Conservation (phyloP, 2,888 invertebrate genomes). For the Drosophila rellima region DNA sequence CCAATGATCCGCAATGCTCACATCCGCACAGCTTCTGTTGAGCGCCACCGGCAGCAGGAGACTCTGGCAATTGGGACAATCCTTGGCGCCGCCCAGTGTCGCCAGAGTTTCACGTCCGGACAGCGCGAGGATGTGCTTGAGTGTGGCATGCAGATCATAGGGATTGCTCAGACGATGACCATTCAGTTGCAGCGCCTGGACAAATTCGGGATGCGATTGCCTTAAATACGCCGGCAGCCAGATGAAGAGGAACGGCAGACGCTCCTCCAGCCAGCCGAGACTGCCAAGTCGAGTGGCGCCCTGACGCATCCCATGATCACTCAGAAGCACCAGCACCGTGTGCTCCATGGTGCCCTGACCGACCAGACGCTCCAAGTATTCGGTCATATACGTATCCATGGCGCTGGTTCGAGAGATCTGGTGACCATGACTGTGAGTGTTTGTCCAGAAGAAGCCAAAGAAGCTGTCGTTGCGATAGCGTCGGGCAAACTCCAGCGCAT, state of each 20-base stretch:
- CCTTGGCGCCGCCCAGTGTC: constrained; percentile 60
- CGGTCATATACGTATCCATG: constrained; percentile 88
- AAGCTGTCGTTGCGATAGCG: constrained; percentile 88
- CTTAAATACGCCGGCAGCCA: constrained; percentile 89
- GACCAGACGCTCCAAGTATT: constrained; percentile 87
- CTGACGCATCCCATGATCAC: constrained; percentile 91
- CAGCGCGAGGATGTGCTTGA: constrained; percentile 88
- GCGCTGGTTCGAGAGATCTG: constrained; percentile 85
- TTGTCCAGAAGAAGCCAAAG: constrained; percentile 92
- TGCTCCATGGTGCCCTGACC: constrained; percentile 87
- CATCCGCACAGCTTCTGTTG: constrained; percentile 55
- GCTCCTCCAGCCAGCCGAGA: constrained; percentile 91
- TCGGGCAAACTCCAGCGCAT: constrained; percentile 88
- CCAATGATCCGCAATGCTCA: constrained; percentile 56
- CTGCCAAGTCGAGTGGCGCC: constrained; percentile 88
- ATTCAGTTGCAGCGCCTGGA: constrained; percentile 87
- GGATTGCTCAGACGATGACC: constrained; percentile 89
- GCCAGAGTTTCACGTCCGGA: neutral
- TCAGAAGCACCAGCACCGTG: constrained; percentile 89
- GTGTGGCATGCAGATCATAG: constrained; percentile 90
- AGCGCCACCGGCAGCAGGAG: constrained; percentile 87
- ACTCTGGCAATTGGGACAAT: constrained; percentile 89
- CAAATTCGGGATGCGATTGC: constrained; percentile 86
- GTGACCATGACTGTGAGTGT: constrained; percentile 90
- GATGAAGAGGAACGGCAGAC: constrained; percentile 90